Conservation (phyloP, 2,888 invertebrate genomes). For the Lucinisca nassula region DNA sequence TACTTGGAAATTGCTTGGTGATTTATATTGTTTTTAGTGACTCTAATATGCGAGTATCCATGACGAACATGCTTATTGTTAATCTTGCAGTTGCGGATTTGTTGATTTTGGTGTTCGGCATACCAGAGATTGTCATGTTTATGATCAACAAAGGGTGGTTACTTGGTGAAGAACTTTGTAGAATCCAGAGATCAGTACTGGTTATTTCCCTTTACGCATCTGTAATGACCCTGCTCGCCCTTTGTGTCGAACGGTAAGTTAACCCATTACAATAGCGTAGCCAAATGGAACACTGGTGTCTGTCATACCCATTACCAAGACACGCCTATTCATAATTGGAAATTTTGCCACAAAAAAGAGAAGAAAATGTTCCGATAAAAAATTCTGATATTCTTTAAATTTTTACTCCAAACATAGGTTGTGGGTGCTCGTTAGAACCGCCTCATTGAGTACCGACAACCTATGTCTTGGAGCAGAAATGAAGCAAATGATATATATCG, state of each 20-base stretch:
- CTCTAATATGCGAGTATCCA: conserved; percentile 85
- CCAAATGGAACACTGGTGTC: too few species aligned
- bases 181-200: conserved; percentile 87
- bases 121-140: conserved; percentile 87
- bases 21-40: conserved; percentile 86
- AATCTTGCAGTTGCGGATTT: conserved; percentile 87
- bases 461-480: too few species aligned
- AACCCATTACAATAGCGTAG: too few species aligned
- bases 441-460: too few species aligned
- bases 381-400: too few species aligned
- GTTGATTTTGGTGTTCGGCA: conserved; percentile 86
- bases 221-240: conserved; percentile 88
- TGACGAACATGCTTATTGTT: conserved; percentile 87
- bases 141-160: conserved; percentile 86
- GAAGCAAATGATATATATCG: too few species aligned
- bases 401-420: too few species aligned
- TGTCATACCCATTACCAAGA: too few species aligned
- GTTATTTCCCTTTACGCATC: conserved; percentile 88
- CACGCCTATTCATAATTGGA: too few species aligned
- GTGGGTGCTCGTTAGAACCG: too few species aligned
- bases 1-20: conserved; percentile 87
- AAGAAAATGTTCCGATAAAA: too few species aligned
- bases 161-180: conserved; percentile 86
- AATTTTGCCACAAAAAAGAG: too few species aligned
- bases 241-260: conserved; percentile 88